Evolutionary conservation across 1,140 invertebrate genomes (phyloP), one percentile per base, ranked within the genome.

Genomic region (Drosophila ironensis): DNA sequence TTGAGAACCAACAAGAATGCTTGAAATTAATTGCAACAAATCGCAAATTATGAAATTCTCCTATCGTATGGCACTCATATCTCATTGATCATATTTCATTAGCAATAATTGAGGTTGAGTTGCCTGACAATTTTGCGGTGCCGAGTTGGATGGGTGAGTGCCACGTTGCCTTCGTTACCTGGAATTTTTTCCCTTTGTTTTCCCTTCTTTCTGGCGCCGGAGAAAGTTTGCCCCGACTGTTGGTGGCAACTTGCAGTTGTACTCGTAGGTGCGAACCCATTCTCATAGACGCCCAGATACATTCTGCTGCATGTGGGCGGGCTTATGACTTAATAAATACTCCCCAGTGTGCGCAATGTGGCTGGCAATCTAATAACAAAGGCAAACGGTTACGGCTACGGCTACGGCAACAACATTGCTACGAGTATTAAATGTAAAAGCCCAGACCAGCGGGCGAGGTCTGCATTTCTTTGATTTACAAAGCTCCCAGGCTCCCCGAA

Each of bases 321-420:
- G 69, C 63, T 84, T 82, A 82, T 82, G 78, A 82, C 78, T 82
- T 82, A 78, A 82, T 82, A 82, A 82, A 82, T 78, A 86, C 78
- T 84, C 80, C 53, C 61, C 74, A 73, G 73, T 42, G 76, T 42
- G 70, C 64, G 72, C 77, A 69, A 70, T 78, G 78, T 84, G 77
- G 73, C 78, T 82, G 78, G 78, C 78, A 82, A 84, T 82, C 78
- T 82, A 82, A 84, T 82, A 82, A 78, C 78, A 72, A 84, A 61
- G 76, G 73, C 78, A 78, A 73, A 78, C 64, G 78, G 78, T 61
- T 72, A 54, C 48, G 35, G 3, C 27, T n/a, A n/a, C n/a, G n/a
- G n/a, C n/a, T n/a, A n/a, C n/a, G n/a, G n/a, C n/a, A n/a, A n/a
- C n/a, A n/a, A n/a, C n/a, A n/a, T n/a, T n/a, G n/a, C n/a, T n/a